Percentiles rank a stretch among this genome's conserved stretches.
phyloP scores from a whole-genome alignment of 2,113 vertebrate genomes.

The Oreochromis aureus region DNA sequence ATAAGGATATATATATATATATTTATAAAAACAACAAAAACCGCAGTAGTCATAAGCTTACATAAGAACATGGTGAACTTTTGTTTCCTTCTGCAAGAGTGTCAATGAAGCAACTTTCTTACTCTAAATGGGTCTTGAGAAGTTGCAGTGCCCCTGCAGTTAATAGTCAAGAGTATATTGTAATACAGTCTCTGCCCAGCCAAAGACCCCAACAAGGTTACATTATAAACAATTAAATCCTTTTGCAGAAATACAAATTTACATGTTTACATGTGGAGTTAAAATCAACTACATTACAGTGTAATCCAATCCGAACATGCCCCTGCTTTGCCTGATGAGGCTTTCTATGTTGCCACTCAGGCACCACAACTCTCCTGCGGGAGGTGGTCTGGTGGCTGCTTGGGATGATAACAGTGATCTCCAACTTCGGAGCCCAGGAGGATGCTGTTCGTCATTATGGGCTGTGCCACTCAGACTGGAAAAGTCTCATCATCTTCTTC shows the following conservation, averaged over 20 bases:
- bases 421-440: neutral
- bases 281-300: constrained; percentile 71
- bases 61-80: constrained; percentile 61
- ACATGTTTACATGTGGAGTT: constrained; percentile 71
- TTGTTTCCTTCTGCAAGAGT: constrained; percentile 53
- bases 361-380: constrained; percentile 15
- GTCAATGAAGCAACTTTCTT: constrained; percentile 52
- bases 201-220: constrained; percentile 61
- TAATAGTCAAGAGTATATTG: constrained; percentile 54
- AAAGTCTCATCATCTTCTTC: constrained; percentile 14
- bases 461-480: neutral
- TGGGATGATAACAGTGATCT: neutral
- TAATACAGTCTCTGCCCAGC: constrained; percentile 53
- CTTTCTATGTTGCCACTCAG: constrained; percentile 3
- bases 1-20: constrained; percentile 9
- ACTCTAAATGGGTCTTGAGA: constrained; percentile 56
- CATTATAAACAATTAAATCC: constrained; percentile 70
- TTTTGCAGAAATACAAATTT: constrained; percentile 74
- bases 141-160: constrained; percentile 48
- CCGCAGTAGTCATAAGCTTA: constrained; percentile 67
- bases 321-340: constrained; percentile 26
- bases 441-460: constrained; percentile 10
- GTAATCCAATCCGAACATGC: constrained; percentile 55
- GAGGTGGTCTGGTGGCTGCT: constrained; percentile 28
- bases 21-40: neutral